Evolutionary conservation across 2,888 invertebrate species (phyloP).

Genomic region (Eilema caniola): DNA sequence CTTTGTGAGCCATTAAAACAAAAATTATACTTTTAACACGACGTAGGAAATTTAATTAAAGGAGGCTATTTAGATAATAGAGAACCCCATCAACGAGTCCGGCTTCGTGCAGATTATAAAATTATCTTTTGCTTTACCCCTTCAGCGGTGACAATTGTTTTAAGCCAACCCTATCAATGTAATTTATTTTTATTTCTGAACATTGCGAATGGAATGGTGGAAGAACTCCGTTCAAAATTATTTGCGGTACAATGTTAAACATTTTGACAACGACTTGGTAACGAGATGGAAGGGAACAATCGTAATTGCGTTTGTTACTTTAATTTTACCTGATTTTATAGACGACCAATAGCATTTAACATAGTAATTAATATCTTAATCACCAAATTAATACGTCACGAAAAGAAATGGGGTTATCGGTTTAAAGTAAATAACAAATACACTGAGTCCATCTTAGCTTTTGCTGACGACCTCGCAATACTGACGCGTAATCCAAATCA

Average conservation of each 20-base stretch:
- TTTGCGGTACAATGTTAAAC: constrained; percentile 24
- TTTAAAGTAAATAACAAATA: too few species aligned
- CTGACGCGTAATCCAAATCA: too few species aligned
- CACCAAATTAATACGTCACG: too few species aligned
- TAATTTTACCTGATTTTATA: constrained; percentile 15
- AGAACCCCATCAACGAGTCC: constrained; percentile 60
- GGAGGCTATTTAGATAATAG: constrained; percentile 74
- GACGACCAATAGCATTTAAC: too few species aligned
- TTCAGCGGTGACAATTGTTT: constrained; percentile 59
- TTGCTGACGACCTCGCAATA: too few species aligned
- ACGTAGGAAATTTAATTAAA: constrained; percentile 60
- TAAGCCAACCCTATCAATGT: constrained; percentile 50
- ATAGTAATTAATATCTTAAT: too few species aligned
- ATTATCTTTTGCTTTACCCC: constrained; percentile 66
- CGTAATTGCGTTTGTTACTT: constrained; percentile 23
- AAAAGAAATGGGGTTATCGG: too few species aligned
- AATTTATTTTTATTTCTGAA: constrained; percentile 50
- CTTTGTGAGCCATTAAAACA: constrained; percentile 29
- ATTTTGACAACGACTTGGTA: constrained; percentile 28
- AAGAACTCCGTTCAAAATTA: constrained; percentile 22
- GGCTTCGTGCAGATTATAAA: constrained; percentile 59
- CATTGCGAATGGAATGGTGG: constrained; percentile 23
- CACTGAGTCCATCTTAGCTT: too few species aligned
- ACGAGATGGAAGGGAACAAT: constrained; percentile 24
- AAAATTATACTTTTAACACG: constrained; percentile 40